phyloP scores from a whole-genome alignment of 2,888 invertebrate species.

The Eristalinus sepulchralis region DNA sequence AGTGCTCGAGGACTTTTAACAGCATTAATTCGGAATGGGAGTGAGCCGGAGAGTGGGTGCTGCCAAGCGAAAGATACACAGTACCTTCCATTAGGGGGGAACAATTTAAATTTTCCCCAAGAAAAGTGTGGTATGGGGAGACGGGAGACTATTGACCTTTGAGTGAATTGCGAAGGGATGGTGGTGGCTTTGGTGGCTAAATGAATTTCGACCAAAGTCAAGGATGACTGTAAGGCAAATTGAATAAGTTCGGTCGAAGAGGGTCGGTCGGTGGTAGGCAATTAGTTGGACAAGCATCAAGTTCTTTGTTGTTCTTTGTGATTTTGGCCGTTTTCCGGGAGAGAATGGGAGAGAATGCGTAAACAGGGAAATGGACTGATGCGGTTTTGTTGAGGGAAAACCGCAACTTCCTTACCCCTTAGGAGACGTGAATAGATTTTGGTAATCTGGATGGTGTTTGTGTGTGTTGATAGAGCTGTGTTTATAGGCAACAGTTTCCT shows the following conservation, averaged over 20 bases:
- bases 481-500: too few relatives aligned
- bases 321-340: neutral
- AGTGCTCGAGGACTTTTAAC: constrained; percentile 60
- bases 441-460: neutral
- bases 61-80: constrained; percentile 20
- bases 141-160: constrained; percentile 40
- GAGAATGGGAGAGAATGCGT: too few relatives aligned
- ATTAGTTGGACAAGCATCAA: constrained; percentile 8
- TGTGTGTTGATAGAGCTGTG: too few relatives aligned
- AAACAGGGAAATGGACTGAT: neutral
- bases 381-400: neutral
- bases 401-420: neutral
- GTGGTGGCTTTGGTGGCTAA: neutral
- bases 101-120: constrained; percentile 51
- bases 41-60: constrained; percentile 7
- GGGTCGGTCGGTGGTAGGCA: constrained; percentile 1
- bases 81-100: constrained; percentile 33
- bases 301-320: neutral
- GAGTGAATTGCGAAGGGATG: neutral
- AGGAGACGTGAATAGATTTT: neutral
- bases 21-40: constrained; percentile 36
- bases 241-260: constrained; percentile 35
- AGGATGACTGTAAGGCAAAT: constrained; percentile 26
- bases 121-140: neutral
- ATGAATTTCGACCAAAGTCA: constrained; percentile 26